Base-by-base conservation (phyloP, 2,797 vertebrate species). In the Rhadinocentrus ornatus region DNA sequence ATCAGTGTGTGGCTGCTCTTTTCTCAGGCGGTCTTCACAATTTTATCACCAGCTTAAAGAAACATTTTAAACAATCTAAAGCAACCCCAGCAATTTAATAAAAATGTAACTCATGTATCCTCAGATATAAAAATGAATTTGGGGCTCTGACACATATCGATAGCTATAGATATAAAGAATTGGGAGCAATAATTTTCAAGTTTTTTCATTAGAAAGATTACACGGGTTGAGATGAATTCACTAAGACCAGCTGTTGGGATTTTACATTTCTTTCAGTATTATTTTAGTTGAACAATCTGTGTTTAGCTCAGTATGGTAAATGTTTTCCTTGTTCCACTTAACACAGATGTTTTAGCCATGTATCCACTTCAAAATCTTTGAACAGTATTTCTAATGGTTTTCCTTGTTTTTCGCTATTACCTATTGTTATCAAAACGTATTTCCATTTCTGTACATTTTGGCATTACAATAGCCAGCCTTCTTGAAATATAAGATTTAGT, bases 51-150 rank as follows among this genome's bases (percentile, higher is more conserved):
- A 67, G 48, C 65, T 76, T 62, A 65, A 73, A 80, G 71, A 69
- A 76, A 71, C 48, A 48, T 53, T 82, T 87, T 57, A 65, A 62
- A 70, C 76, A 73, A 83, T 78, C 70, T 64, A 71, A 29, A 82
- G 48, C 58, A 65, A 56, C 69, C 50, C 1, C 15, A 59, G 64
- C 65, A 60, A 58, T 76, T 75, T 65, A 77, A 67, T 52, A 6
- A 75, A 81, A 75, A 71, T 71, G 26, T 71, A 68, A 77, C 41
- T 62, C 7, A 3, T 70, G n/a, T 18, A 57, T 72, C 58, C 15
- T 62, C 71, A 75, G 22, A 37, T 63, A 20, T 39, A 26, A 16
- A 34, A 32, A 39, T 32, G 39, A 15, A 46, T 54, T 16, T 62
- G 48, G 26, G 41, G 39, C 15, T 60, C 22, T 1, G 4, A n/a